phyloP scores from a whole-genome alignment of 2,888 invertebrate genomes.

The Apocheima hispidaria region DNA sequence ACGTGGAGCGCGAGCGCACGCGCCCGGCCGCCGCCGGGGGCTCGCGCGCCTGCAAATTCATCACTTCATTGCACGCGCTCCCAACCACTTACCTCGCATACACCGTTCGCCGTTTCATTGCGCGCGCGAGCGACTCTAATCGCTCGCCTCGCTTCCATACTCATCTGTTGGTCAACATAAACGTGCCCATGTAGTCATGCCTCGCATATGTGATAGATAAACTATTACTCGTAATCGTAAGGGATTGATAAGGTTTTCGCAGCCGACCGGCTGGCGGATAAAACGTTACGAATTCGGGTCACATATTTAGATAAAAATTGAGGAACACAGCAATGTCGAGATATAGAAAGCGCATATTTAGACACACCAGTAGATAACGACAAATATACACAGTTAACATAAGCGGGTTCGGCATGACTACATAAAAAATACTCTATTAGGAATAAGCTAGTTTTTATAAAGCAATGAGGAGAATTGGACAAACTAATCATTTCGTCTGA shows the following conservation, averaged over 20 bases:
- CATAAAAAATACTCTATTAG: constrained; percentile 1
- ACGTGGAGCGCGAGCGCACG: constrained; percentile 74
- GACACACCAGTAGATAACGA: constrained; percentile 4
- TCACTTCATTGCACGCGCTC: constrained; percentile 50
- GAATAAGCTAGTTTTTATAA: constrained; percentile 2
- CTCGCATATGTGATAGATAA: constrained; percentile 45
- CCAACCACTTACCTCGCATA: constrained; percentile 55
- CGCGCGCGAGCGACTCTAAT: constrained; percentile 57
- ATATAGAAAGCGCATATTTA: constrained; percentile 11
- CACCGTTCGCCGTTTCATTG: constrained; percentile 52
- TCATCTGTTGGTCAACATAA: constrained; percentile 64
- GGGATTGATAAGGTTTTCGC: constrained; percentile 27
- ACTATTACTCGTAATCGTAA: constrained; percentile 33
- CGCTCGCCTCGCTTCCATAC: constrained; percentile 53
- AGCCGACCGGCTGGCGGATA: constrained; percentile 24
- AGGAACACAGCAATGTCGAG: constrained; percentile 25
- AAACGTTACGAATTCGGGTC: constrained; percentile 5
- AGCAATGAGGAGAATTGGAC: constrained; percentile 1
- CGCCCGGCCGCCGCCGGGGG: constrained; percentile 62
- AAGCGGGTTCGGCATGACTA: constrained; percentile 38
- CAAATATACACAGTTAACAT: constrained; percentile 9
- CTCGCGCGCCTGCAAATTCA: constrained; percentile 67
- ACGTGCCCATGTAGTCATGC: constrained; percentile 57
- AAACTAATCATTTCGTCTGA: constrained; percentile 8
- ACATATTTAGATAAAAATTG: constrained; percentile 5